Percentiles rank a stretch among this genome's conserved stretches.
Conservation (phyloP, 2,113 vertebrate species). For the Hyperoodon ampullatus region DNA sequence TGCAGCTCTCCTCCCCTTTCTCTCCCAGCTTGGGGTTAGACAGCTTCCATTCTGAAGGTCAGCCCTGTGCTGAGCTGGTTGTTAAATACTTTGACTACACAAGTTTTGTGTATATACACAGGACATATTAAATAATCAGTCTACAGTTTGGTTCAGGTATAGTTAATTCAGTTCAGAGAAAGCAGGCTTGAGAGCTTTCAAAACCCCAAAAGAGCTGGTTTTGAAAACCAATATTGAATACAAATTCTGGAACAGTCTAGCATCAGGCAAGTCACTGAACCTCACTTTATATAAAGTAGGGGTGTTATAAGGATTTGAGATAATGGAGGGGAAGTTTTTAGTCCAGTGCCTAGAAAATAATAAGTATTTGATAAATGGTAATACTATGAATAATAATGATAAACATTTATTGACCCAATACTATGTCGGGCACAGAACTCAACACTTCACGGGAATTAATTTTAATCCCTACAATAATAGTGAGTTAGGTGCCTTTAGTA, state of each 20-base stretch:
- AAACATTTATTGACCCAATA: neutral
- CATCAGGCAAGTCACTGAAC: neutral
- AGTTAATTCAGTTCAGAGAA: neutral
- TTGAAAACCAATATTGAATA: neutral
- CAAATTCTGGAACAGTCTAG: neutral
- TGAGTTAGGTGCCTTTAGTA: neutral
- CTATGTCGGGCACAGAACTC: neutral
- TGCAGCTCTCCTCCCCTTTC: neutral
- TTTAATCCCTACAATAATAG: neutral
- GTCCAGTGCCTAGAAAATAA: neutral
- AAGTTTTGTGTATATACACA: neutral
- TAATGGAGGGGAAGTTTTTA: neutral
- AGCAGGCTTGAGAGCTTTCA: neutral
- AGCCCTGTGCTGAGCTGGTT: neutral
- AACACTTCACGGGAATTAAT: neutral
- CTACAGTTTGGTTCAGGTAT: neutral
- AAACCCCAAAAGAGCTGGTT: neutral
- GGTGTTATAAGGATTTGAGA: neutral
- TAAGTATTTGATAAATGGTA: neutral
- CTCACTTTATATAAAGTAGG: constrained; percentile 19
- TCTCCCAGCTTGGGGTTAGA: neutral
- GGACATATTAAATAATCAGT: neutral
- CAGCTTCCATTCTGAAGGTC: neutral
- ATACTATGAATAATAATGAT: neutral
- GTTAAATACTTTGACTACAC: neutral